Base-by-base conservation (phyloP, 2,797 vertebrate genomes). In the Cyprinodon diabolis region DNA sequence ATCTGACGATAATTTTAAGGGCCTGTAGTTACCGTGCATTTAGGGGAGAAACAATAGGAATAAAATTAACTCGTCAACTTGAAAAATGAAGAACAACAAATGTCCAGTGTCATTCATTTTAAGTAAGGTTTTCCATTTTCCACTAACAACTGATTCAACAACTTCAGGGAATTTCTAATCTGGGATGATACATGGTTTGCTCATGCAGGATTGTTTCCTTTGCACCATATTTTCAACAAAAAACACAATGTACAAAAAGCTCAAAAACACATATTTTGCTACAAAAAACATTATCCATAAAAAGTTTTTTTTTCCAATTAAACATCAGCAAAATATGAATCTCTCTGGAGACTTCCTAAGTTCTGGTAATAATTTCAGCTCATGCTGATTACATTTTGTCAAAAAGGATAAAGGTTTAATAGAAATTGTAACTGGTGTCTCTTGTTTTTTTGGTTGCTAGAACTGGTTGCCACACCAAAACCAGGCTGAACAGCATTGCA, bases 371-470 rank as follows among this genome's bases (percentile, higher is more conserved):
- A 13, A 35, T 72, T 21, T 76, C 72, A 23, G 56, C 69, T 75
- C 15, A 60, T 35, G 63, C 15, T 6, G 10, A 68, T 72, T 14
- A 72, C 68, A 30, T 60, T 80, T 74, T 45, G 15, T 23, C 23
- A 21, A 37, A 14, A 66, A 51, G 12, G 51, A 19, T 81, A 45
- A 77, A 21, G 47, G n/a, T 37, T 72, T 71, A 35, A 71, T 48
- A 75, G 58, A 55, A 47, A 47, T 65, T 74, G 71, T 75, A 81
- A 80, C 74, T 69, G 58, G 55, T 69, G 66, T 86, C 62, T 71
- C 72, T 51, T 30, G 25, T 30, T 30, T 45, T 40, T 10, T 35
- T 11, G 4, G 47, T 40, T 71, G 56, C 47, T 21, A 47, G 21
- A 72, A 49, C 25, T 66, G 67, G 12, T 48, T 23, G 62, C 9